Conservation (phyloP, 1,140 invertebrate species). For the Calliphora vicina region DNA sequence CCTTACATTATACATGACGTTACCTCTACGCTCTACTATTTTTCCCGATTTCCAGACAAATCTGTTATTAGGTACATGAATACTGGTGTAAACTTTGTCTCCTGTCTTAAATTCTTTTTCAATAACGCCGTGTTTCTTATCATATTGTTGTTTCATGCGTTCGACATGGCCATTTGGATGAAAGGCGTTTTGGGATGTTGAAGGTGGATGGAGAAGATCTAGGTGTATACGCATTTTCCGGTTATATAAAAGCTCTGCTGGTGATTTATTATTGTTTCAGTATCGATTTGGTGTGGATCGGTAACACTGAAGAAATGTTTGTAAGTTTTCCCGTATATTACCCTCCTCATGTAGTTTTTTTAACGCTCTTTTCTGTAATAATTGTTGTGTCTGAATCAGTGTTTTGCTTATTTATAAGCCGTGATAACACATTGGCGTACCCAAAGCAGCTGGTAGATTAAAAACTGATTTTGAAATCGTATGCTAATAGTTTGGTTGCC, state of each 20-base stretch:
- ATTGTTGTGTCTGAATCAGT: too few relatives aligned
- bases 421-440: background rate
- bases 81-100: background rate
- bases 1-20: too few relatives aligned
- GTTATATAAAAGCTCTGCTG: background rate
- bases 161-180: background rate
- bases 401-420: too few relatives aligned
- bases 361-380: conserved; percentile 16
- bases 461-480: conserved; percentile 45
- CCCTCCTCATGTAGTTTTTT: conserved; percentile 33
- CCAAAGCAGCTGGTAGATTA: conserved; percentile 41
- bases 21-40: too few relatives aligned
- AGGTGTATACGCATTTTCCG: background rate
- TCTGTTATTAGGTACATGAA: background rate
- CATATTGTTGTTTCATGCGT: background rate
- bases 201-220: background rate
- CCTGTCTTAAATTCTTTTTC: background rate
- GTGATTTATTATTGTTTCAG: background rate
- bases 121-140: background rate
- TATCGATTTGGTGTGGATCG: background rate
- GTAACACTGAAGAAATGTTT: conserved; percentile 33
- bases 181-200: background rate
- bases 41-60: too few relatives aligned
- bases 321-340: conserved; percentile 1
- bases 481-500: conserved; percentile 28